Base-by-base conservation (phyloP, 2,888 invertebrate species). In the Coelinius sp. region DNA sequence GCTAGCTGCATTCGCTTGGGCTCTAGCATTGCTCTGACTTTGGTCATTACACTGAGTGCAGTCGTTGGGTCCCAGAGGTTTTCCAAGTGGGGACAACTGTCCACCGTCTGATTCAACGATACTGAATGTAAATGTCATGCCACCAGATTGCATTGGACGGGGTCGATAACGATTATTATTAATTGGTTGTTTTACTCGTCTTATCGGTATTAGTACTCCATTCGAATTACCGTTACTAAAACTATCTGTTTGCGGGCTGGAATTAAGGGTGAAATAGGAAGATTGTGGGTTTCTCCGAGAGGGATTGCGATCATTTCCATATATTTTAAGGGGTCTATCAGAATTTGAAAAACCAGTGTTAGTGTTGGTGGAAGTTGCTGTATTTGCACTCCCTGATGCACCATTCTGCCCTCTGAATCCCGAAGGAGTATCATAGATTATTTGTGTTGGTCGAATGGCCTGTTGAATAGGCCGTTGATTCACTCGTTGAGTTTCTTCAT, bases 111-210 rank as follows among this genome's bases (percentile, higher is more conserved):
- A 25, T 56, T 65, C 70, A 17, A 35, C 24, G 27, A 66, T 24
- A 22, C 52, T 59, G 52, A 71, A 44, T 22, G 44, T 66, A 24
- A 71, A 10, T 38, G 53, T 70, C 38, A 38, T 64, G n/a, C 52
- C 46, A 1, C 31, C 35, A 31, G 56, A 17, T 46, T 44, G 53
- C 5, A 27, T n/a, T 31, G 44, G 56, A 46, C 27, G 27, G 12
- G 24, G 35, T 31, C 10, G 35, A 20, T 59, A 59, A 12, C 35
- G 35, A 59, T 31, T 14, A 35, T 35, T 31, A 35, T 59, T 20
- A 59, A 35, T 14, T 53, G 49, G 12, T 46, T 52, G 44, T 22
- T 22, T 10, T 46, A 27, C 7, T n/a, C 56, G 66, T 31, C 62
- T 41, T 10, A 65, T 17, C 24, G 59, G 46, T 12, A 68, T 24